Percentiles rank a stretch among this genome's conserved stretches.
These are phyloP conservation scores for Paradisaea rubra DNA, from an alignment of 2,113 vertebrate species.

Conservation along the genomic window DNA sequence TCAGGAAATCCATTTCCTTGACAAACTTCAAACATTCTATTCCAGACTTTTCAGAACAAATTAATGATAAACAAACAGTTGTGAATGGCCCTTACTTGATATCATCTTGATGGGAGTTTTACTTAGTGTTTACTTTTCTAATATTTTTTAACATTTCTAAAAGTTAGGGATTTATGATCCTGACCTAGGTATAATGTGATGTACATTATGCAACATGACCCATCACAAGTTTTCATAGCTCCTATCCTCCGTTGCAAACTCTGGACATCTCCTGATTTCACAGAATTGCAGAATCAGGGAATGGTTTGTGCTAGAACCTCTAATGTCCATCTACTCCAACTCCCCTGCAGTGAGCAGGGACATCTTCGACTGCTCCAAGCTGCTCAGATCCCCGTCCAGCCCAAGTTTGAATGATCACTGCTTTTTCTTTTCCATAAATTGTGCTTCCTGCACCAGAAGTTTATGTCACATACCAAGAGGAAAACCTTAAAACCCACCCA, in stretches of 20 bases:
- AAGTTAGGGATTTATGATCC: background rate
- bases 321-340: background rate
- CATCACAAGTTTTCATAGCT: background rate
- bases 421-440: background rate
- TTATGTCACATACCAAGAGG: background rate
- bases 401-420: background rate
- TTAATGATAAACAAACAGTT: constrained; percentile 40
- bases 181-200: background rate
- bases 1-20: constrained; percentile 53
- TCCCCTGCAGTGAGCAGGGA: background rate
- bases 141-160: constrained; percentile 46
- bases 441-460: background rate
- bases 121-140: background rate
- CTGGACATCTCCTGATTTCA: background rate
- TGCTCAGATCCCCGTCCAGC: background rate
- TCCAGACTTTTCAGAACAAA: constrained; percentile 37
- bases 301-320: background rate
- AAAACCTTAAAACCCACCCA: background rate
- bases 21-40: background rate
- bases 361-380: background rate
- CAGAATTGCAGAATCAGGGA: background rate
- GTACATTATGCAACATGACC: background rate
- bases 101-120: background rate
- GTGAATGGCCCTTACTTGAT: constrained; percentile 19
- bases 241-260: background rate